phyloP scores from a whole-genome alignment of 2,888 invertebrate species.

The Agrotis segetum region DNA sequence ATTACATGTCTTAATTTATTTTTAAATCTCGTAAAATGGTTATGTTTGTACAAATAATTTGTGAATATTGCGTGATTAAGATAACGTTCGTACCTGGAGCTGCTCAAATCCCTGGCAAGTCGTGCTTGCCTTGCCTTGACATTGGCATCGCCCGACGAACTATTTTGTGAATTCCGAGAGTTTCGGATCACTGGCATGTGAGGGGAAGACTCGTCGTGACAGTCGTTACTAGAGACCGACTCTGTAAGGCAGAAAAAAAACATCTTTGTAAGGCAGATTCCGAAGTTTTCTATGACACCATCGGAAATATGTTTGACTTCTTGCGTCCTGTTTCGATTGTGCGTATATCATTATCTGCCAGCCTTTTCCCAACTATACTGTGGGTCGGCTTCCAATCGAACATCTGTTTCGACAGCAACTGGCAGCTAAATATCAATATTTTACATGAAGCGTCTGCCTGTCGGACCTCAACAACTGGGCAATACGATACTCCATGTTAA shows the following conservation, averaged over 20 bases:
- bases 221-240: slow-evolving; percentile 86
- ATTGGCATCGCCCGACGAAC: slow-evolving; percentile 83
- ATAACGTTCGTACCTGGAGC: slow-evolving; percentile 78
- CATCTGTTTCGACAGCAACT: too few species aligned
- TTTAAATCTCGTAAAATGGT: background rate
- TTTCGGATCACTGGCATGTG: slow-evolving; percentile 87
- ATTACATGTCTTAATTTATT: slow-evolving; percentile 66
- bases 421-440: too few species aligned
- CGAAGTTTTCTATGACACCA: background rate
- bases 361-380: too few species aligned
- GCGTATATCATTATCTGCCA: background rate
- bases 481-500: too few species aligned
- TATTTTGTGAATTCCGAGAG: slow-evolving; percentile 77
- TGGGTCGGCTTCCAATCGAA: too few species aligned
- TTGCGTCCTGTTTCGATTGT: background rate
- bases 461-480: too few species aligned
- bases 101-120: slow-evolving; percentile 86
- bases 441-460: too few species aligned
- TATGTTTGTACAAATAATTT: slow-evolving; percentile 64
- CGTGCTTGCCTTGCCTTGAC: slow-evolving; percentile 87
- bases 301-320: background rate
- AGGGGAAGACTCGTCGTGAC: slow-evolving; percentile 81
- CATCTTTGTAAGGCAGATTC: background rate
- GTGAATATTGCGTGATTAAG: background rate
- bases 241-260: slow-evolving; percentile 73